Conservation (phyloP, 2,888 invertebrate species). For the Xanthia icteritia region DNA sequence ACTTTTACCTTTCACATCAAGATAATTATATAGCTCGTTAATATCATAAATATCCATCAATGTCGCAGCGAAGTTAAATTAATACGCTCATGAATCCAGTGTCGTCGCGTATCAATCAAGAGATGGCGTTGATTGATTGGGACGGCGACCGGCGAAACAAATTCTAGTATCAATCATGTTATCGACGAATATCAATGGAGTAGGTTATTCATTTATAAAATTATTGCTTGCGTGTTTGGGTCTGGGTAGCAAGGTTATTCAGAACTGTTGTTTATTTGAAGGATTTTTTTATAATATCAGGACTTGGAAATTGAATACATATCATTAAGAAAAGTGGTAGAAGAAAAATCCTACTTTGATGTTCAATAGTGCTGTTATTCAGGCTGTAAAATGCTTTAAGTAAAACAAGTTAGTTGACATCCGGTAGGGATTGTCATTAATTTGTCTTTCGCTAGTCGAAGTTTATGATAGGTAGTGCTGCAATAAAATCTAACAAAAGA, state of each 20-base stretch:
- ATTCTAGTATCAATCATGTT: conserved; percentile 79
- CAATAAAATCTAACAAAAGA: conserved; percentile 22
- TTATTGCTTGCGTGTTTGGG: conserved; percentile 51
- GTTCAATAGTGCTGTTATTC: neutral
- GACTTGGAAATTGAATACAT: neutral
- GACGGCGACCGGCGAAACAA: conserved; percentile 78
- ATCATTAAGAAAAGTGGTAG: neutral
- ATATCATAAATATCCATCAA: conserved; percentile 85
- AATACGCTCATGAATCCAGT: conserved; percentile 85
- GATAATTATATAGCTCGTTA: conserved; percentile 79
- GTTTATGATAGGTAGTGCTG: neutral
- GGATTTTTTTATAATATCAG: too few relatives aligned
- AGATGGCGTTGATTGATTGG: conserved; percentile 83
- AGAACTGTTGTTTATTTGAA: neutral
- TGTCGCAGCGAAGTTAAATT: conserved; percentile 82
- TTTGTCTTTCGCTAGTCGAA: neutral
- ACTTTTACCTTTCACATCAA: conserved; percentile 62
- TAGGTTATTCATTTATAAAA: conserved; percentile 61
- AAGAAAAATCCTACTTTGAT: neutral
- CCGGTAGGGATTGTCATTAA: neutral
- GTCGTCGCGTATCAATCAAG: conserved; percentile 86
- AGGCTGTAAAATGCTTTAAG: neutral
- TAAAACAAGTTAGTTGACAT: conserved; percentile 2
- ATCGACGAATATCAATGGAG: conserved; percentile 67
- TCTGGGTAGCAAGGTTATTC: conserved; percentile 1